Evolutionary conservation across 2,888 invertebrate genomes (phyloP), one percentile per base, ranked within the genome.

Genomic region (Diplazon laetatorius): DNA sequence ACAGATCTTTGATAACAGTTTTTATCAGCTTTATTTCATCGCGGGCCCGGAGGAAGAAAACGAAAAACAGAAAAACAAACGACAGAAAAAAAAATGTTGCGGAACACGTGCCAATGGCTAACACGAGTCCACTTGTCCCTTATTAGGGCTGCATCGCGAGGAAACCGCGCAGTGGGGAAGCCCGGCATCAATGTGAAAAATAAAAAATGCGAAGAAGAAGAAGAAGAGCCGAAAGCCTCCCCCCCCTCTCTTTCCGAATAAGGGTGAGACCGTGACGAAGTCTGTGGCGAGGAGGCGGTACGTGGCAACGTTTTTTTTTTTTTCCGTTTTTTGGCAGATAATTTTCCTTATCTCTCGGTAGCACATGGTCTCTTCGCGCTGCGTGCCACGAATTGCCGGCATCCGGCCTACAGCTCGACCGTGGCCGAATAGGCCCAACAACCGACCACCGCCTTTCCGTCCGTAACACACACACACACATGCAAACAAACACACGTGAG

Each of bases 361-460:
- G 86, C 89, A 89, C 88, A 87, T 89, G 89, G n/a, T n/a, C n/a
- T n/a, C 87, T 86, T 82, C 82, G 80, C 81, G 82, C 81, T 87
- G 88, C 87, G 86, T 87, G 88, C 87, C 84, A 81, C 83, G 86
- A 84, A 86, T 86, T 84, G 85, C 85, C 79, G 80, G 84, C 84
- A 86, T 88, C 88, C 87, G 87, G 85, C 81, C 80, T 68, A 71
- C 68, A 73, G 59, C 44, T 71, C 70, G 71, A 78, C 65, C 74
- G 62, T 50, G 57, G 48, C 46, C 20, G 66, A 22, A 74, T 63
- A 44, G n/a, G 62, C 18, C 52, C 37, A 20, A 52, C 68, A 52
- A 50, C 69, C 60, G 14, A 59, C 16, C n/a, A n/a, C n/a, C 70
- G 57, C 35, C 46, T 69, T 44, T 35, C 68, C 48, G 50, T 62